These are phyloP conservation scores for Misgurnus anguillicaudatus DNA, from an alignment of 2,113 vertebrate genomes.

Conservation along the genomic window DNA sequence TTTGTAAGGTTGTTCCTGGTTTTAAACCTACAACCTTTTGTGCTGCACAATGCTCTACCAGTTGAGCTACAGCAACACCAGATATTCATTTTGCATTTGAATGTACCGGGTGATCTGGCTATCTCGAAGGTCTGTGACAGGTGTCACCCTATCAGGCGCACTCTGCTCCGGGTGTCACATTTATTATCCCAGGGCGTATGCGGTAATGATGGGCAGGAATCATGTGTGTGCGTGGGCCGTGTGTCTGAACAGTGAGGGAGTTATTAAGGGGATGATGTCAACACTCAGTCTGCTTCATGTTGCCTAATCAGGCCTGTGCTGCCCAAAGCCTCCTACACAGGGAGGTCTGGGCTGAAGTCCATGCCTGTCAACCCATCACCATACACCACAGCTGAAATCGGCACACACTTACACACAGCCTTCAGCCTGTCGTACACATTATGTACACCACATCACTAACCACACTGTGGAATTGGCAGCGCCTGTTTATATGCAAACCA, in stretches of 20 bases:
- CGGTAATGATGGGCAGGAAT: conserved; percentile 37
- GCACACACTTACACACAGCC: conserved; percentile 15
- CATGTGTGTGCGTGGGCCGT: conserved; percentile 34
- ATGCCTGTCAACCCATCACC: conserved; percentile 50
- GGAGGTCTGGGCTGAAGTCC: conserved; percentile 55
- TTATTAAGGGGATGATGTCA: conserved; percentile 57
- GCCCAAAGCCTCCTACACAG: conserved; percentile 35
- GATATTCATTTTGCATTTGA: neutral
- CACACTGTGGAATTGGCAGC: conserved; percentile 36
- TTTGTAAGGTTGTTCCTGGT: too few relatives aligned
- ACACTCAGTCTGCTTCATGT: conserved; percentile 48
- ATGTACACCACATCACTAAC: conserved; percentile 17
- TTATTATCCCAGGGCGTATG: conserved; percentile 49
- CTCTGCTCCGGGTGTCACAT: conserved; percentile 34
- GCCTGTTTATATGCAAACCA: conserved; percentile 40
- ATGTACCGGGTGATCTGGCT: neutral
- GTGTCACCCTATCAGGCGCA: conserved; percentile 31
- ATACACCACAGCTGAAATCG: conserved; percentile 18
- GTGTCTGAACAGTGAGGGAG: conserved; percentile 15
- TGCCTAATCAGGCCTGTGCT: conserved; percentile 46
- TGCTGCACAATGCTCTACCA: too few relatives aligned
- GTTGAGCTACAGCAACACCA: neutral
- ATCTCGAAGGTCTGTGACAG: conserved; percentile 35
- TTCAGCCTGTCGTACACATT: neutral
- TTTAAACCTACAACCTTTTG: too few relatives aligned